phyloP scores from a whole-genome alignment of 2,797 vertebrate species.

The Diplodus sargus region DNA sequence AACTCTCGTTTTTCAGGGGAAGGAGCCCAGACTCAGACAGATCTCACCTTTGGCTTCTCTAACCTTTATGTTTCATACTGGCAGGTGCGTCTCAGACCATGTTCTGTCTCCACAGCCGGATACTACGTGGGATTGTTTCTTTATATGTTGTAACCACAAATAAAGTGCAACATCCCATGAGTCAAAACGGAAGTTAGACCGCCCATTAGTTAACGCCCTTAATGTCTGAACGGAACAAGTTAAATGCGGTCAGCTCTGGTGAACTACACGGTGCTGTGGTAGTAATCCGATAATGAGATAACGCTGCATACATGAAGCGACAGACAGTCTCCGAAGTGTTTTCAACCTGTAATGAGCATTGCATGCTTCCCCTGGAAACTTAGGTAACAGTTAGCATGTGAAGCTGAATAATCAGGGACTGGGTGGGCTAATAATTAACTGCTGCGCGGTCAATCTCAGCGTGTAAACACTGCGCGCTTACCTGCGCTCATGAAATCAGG shows the following conservation, averaged over 20 bases:
- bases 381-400: neutral
- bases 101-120: neutral
- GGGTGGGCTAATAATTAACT: neutral
- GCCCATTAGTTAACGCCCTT: constrained; percentile 1
- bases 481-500: neutral
- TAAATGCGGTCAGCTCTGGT: constrained; percentile 23
- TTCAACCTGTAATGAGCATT: neutral
- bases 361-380: neutral
- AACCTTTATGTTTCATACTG: no score
- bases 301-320: constrained; percentile 7
- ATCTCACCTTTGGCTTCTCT: no score
- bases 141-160: neutral
- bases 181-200: constrained; percentile 51
- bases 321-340: constrained; percentile 7
- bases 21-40: no score
- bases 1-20: no score
- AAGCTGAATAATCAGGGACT: neutral
- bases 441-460: neutral
- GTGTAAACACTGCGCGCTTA: neutral
- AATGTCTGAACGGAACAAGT: constrained; percentile 1
- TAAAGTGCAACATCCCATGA: neutral
- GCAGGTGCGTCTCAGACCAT: neutral
- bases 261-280: constrained; percentile 31
- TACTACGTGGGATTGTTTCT: neutral
- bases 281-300: constrained; percentile 83